Evolutionary conservation across 1,140 invertebrate species (phyloP).

Genomic region (Drosophila parabipectinata): DNA sequence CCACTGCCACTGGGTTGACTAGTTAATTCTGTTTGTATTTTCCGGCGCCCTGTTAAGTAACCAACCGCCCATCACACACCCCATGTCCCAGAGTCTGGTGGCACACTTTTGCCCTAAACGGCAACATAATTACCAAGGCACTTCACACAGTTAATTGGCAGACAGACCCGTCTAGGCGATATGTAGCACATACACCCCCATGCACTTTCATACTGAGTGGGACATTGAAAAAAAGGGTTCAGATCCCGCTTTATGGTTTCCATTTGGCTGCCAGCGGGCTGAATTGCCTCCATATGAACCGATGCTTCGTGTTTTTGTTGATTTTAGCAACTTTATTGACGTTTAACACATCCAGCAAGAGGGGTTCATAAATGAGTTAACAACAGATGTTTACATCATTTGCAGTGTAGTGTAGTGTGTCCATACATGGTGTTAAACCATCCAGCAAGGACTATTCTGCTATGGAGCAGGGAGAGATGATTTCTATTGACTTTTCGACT

Average conservation of each 20-base stretch:
- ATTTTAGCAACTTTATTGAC: conserved; percentile 80
- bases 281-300: conserved; percentile 24
- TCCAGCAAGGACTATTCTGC: background rate
- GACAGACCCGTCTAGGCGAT: conserved; percentile 6
- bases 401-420: conserved; percentile 51
- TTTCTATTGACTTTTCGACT: background rate
- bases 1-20: conserved; percentile 39
- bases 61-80: conserved; percentile 6
- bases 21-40: conserved; percentile 74
- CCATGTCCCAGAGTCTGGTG: conserved; percentile 32
- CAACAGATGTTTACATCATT: conserved; percentile 75
- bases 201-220: too few species aligned
- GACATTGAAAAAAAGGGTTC: conserved; percentile 39
- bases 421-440: conserved; percentile 34
- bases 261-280: conserved; percentile 70
- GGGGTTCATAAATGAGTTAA: conserved; percentile 55
- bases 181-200: background rate
- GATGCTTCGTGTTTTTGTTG: conserved; percentile 57
- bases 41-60: conserved; percentile 56
- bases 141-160: conserved; percentile 64
- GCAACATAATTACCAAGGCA: conserved; percentile 66
- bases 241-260: conserved; percentile 54
- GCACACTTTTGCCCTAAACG: conserved; percentile 55
- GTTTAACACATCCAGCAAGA: conserved; percentile 65
- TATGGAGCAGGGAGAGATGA: background rate